Base-by-base conservation (phyloP, 2,888 invertebrate genomes). In the Petrolisthes manimaculis region DNA sequence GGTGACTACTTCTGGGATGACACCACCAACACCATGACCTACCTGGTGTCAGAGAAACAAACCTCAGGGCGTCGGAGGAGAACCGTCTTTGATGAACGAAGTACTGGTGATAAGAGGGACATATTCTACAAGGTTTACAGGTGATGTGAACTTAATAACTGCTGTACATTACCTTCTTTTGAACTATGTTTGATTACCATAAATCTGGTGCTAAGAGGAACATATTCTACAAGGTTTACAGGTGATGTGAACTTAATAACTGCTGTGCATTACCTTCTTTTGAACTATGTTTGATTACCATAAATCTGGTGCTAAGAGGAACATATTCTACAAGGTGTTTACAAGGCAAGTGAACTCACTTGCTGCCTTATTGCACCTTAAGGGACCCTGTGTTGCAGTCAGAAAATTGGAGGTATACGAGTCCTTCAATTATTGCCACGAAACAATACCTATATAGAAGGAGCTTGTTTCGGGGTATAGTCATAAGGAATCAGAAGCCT, bases 1-100 rank as follows among this genome's bases (percentile, higher is more conserved):
- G 90, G 90, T 5, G 89, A 90, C 67, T 78, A 83, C 37, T 78
- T 89, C 82, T 90, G 81, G 83, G 74, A 89, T 54, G 61, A 82
- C 6, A 61, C 71, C 77, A 78, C 80, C 5, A 80, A 75, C 53
- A 78, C 55, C 5, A 55, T 88, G 21, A 87, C 87, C 51, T 87
- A 89, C 56, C 75, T 74, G 37, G 69, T 61, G 77, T 21, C 61
- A 69, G 37, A 21, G 24, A 75, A 2, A 0, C 18, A 51, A 51
- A 24, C 9, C 1, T 3, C 8, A 12, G 14, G 2, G 18, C 18
- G 82, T 14, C 14, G 53, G 14, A 83, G 71, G 75, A 55, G 54
- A 4, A 53, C 37, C 9, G 4, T 71, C 14, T 89, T 89, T 67
- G 84, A 89, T 4, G 77, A 51, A 12, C 84, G 89, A 3, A n/a